Evolutionary conservation across 2,113 vertebrate genomes (phyloP), one percentile per base, ranked within the genome.

Genomic region (Vulpes ferrilata): DNA sequence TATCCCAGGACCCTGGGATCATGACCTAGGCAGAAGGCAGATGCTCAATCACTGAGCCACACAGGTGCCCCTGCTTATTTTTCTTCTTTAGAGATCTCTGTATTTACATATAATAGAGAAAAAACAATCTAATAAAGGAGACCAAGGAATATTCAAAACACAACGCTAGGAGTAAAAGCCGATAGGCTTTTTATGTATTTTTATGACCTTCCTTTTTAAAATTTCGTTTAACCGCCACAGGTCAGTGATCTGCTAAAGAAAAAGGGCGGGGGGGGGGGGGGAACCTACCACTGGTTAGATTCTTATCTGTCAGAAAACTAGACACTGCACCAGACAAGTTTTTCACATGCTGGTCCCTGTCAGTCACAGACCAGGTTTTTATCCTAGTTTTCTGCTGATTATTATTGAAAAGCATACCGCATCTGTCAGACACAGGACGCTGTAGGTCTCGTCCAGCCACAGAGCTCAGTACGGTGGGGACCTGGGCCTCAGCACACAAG

Each of bases 41-140:
- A 43, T 43, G 43, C 43, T 43, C 1, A 43, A 43, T 43, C 43
- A 43, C 43, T 43, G 43, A 43, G 43, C 43, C 43, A 43, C 43
- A 6, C 7, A 43, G 43, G 43, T 43, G 43, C 43, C 43, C 43
- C 25, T 43, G 57, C 35, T 91, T 71, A 69, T 57, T 88, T 92
- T 95, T 86, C 62, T 81, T 90, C 53, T 88, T 74, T n/a, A 60
- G 64, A 84, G 85, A 90, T 71, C 55, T 80, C 53, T 96, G 48
- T 74, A 71, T 82, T 82, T 71, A 81, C 22, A 78, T 9, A 8
- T 60, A 60, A 69, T 55, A 51, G 43, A 35, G 20, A 82, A 55
- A 87, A 51, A 30, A 5, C 15, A 94, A 69, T 32, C 25, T 59
- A 59, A 74, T n/a, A 93, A 93, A 78, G 35, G 85, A 85, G 7